phyloP scores from a whole-genome alignment of 2,888 invertebrate species.

The Harpalus rufipes region DNA sequence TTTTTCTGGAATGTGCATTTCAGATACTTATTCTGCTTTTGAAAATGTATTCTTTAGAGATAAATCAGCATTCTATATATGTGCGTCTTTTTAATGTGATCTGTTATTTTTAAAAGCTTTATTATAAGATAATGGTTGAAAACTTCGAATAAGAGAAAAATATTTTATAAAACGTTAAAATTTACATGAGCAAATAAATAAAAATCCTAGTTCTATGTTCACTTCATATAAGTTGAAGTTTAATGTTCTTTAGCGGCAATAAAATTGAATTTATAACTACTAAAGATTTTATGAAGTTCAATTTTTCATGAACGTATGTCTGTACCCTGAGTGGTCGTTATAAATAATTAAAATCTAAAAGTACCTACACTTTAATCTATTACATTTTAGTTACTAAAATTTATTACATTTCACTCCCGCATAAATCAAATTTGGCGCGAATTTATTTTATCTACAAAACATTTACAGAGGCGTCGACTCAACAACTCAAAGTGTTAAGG shows the following conservation, averaged over 20 bases:
- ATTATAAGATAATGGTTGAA: background rate
- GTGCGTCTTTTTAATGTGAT: too few species aligned
- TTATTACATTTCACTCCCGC: slow-evolving; percentile 1
- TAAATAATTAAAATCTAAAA: slow-evolving; percentile 22
- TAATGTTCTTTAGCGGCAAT: slow-evolving; percentile 32
- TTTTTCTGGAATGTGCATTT: too few species aligned
- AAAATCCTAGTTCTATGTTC: slow-evolving; percentile 19
- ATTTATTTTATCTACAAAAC: slow-evolving; percentile 48
- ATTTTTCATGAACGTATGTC: slow-evolving; percentile 29
- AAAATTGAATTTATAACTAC: slow-evolving; percentile 42
- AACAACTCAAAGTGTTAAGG: slow-evolving; percentile 54
- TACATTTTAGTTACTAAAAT: background rate
- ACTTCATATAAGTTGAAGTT: slow-evolving; percentile 21
- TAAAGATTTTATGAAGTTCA: slow-evolving; percentile 36
- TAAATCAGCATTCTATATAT: too few species aligned
- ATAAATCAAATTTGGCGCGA: slow-evolving; percentile 51
- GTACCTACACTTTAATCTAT: background rate
- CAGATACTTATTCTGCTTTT: too few species aligned
- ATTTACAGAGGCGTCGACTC: slow-evolving; percentile 23
- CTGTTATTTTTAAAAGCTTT: background rate
- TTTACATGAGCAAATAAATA: background rate
- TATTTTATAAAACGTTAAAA: background rate
- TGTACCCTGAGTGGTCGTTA: slow-evolving; percentile 14
- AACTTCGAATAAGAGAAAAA: too few species aligned
- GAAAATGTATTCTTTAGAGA: too few species aligned